These are phyloP conservation scores for Hippocampus kuda DNA, from an alignment of 2,797 vertebrate species.

Conservation along the genomic window DNA sequence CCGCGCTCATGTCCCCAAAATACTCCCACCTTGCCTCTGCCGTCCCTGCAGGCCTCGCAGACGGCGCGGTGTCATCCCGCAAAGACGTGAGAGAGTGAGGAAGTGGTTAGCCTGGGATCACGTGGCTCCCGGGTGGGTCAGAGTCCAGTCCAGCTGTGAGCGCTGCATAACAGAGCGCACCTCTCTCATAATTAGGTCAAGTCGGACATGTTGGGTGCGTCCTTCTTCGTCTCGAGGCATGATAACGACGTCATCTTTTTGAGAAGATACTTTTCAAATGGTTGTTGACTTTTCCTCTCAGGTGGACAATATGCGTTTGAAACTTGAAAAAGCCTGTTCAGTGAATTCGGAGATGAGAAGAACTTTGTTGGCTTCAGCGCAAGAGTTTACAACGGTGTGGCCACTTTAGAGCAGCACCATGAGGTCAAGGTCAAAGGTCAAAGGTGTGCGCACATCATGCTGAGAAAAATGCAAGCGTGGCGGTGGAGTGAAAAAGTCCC, in stretches of 20 bases:
- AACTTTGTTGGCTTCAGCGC: not conserved
- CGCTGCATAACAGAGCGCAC: conserved; percentile 24
- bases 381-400: no score
- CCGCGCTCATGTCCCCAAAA: not conserved
- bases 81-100: conserved; percentile 9
- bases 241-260: not conserved
- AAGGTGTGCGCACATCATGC: no score
- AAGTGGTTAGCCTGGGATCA: conserved; percentile 17
- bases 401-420: no score
- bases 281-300: not conserved
- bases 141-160: conserved; percentile 43
- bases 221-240: not conserved
- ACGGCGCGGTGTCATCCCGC: conserved; percentile 31
- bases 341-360: not conserved
- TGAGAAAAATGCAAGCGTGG: no score
- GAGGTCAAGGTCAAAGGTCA: no score
- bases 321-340: not conserved
- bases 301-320: not conserved
- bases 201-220: not conserved
- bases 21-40: conserved; percentile 43
- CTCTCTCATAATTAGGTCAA: not conserved
- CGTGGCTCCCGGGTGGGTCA: conserved; percentile 41
- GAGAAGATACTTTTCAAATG: no score
- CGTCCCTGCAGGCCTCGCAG: conserved; percentile 5
- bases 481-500: no score